phyloP scores from a whole-genome alignment of 2,888 invertebrate species.

The Ochlodes sylvanus region DNA sequence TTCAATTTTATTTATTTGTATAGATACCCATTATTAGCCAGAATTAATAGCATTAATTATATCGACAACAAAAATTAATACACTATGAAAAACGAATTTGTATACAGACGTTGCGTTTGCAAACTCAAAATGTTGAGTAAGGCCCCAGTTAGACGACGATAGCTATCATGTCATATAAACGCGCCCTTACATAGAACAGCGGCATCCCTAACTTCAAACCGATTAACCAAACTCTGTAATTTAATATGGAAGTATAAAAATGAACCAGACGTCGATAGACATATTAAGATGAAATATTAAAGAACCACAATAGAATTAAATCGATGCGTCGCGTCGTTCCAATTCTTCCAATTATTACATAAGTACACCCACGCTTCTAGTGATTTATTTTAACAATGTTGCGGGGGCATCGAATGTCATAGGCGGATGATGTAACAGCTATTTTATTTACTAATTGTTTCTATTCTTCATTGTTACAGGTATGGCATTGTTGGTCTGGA shows the following conservation, averaged over 20 bases:
- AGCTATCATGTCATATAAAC: too few relatives aligned
- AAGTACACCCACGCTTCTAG: conserved; percentile 57
- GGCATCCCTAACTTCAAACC: too few relatives aligned
- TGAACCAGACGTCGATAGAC: background rate
- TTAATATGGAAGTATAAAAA: background rate
- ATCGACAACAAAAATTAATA: too few relatives aligned
- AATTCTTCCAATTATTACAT: conserved; percentile 41
- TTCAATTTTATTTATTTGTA: too few relatives aligned
- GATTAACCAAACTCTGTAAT: background rate
- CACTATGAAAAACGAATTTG: too few relatives aligned
- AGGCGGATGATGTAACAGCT: conserved; percentile 66
- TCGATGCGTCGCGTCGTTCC: conserved; percentile 18
- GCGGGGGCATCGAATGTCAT: conserved; percentile 74
- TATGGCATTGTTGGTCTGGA: conserved; percentile 52
- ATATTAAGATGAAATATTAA: too few relatives aligned
- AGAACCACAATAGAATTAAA: background rate
- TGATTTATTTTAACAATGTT: conserved; percentile 68
- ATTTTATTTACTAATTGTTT: conserved; percentile 71
- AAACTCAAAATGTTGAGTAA: too few relatives aligned
- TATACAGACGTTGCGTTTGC: too few relatives aligned
- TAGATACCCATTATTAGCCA: too few relatives aligned
- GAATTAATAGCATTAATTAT: too few relatives aligned
- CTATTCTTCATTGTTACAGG: conserved; percentile 77
- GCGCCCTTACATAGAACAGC: too few relatives aligned
- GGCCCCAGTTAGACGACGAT: too few relatives aligned